Percentiles rank a stretch among this genome's conserved stretches.
phyloP scores from a whole-genome alignment of 2,888 invertebrate species.

The Phytoseiulus persimilis region DNA sequence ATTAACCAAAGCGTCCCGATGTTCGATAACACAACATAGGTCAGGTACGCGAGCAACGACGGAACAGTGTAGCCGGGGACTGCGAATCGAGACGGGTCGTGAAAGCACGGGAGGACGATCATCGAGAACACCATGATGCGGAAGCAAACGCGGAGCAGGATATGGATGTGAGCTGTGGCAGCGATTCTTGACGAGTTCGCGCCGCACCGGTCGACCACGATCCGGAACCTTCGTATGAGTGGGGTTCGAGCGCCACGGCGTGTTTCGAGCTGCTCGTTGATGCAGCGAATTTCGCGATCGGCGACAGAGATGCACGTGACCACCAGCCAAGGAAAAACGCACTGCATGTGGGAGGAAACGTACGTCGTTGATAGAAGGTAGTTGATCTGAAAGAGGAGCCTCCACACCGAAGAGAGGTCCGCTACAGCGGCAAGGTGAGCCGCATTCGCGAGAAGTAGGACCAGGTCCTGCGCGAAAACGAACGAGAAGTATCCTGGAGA shows the following conservation, averaged over 20 bases:
- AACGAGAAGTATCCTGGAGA: background rate
- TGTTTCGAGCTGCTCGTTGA: background rate
- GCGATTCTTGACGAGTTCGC: background rate
- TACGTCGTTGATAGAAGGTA: background rate
- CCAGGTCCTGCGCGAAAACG: background rate
- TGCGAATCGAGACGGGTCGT: background rate
- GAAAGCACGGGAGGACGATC: background rate
- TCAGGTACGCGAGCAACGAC: background rate
- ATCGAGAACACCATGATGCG: slow-evolving; percentile 9
- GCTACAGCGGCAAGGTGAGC: background rate
- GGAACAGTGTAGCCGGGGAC: background rate
- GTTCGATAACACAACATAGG: background rate
- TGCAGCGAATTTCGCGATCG: background rate
- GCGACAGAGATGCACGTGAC: background rate
- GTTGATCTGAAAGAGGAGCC: background rate
- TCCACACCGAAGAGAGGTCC: background rate
- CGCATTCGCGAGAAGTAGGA: background rate
- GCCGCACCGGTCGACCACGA: background rate
- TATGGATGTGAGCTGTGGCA: background rate
- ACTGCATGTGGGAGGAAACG: background rate
- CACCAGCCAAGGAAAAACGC: background rate
- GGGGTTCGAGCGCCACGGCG: background rate
- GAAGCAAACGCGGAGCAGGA: background rate
- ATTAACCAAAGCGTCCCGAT: background rate
- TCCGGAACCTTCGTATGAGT: background rate